phyloP scores from a whole-genome alignment of 2,797 vertebrate species.

The Synaphobranchus kaupii region DNA sequence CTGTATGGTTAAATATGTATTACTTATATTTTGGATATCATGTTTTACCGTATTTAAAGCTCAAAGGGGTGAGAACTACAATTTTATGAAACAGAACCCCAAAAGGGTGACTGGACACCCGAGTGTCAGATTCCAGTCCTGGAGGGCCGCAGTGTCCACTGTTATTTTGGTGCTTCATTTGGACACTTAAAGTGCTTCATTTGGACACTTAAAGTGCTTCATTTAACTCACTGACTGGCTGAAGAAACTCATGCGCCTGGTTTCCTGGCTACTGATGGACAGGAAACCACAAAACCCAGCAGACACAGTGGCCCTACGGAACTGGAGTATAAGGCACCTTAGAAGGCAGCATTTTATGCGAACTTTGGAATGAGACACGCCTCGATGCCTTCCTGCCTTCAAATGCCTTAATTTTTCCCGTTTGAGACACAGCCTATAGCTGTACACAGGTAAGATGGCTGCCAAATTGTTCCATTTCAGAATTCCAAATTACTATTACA shows the following conservation, averaged over 20 bases:
- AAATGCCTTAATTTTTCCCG: too few relatives aligned
- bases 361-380: too few relatives aligned
- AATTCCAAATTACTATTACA: too few relatives aligned
- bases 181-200: too few relatives aligned
- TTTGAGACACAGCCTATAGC: too few relatives aligned
- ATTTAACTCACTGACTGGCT: background rate
- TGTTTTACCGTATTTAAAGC: background rate
- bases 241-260: too few relatives aligned
- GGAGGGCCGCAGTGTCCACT: too few relatives aligned
- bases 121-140: background rate
- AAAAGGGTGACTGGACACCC: background rate
- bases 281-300: background rate
- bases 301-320: background rate
- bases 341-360: too few relatives aligned
- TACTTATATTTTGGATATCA: constrained; percentile 3
- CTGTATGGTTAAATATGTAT: background rate
- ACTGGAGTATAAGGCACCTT: background rate
- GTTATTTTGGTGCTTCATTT: background rate
- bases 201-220: background rate
- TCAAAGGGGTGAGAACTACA: background rate
- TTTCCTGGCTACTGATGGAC: background rate
- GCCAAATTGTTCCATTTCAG: too few relatives aligned
- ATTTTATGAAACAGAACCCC: background rate
- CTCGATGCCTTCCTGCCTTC: too few relatives aligned
- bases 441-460: too few relatives aligned